phyloP scores from a whole-genome alignment of 2,888 invertebrate genomes.

The Pseudoips prasinana region DNA sequence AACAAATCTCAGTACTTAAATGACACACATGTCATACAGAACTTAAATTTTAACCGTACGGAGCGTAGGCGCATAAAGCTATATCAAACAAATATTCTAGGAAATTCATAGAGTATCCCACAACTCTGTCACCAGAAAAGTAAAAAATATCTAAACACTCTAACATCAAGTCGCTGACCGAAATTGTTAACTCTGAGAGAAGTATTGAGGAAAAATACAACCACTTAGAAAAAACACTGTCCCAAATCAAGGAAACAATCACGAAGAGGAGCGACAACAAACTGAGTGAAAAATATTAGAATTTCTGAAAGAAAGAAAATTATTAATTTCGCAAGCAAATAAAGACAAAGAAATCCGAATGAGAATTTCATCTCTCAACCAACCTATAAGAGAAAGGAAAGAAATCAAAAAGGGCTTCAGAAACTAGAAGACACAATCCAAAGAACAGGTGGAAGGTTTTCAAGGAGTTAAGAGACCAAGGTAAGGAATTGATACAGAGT shows the following conservation, averaged over 20 bases:
- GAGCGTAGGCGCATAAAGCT: conserved; percentile 4
- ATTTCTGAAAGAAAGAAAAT: conserved; percentile 13
- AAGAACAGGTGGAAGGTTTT: conserved; percentile 23
- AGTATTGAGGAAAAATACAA: conserved; percentile 10
- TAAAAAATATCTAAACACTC: conserved; percentile 4
- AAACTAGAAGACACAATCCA: conserved; percentile 15
- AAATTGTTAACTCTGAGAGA: conserved; percentile 6
- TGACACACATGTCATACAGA: conserved; percentile 7
- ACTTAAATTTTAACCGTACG: conserved; percentile 10
- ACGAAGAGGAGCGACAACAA: conserved; percentile 1
- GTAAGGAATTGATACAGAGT: conserved; percentile 21
- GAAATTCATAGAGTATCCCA: neutral
- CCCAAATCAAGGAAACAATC: conserved; percentile 4
- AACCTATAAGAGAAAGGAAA: conserved; percentile 13
- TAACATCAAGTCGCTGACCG: conserved; percentile 9
- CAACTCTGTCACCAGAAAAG: neutral
- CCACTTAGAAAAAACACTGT: conserved; percentile 5
- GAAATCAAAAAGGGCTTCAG: conserved; percentile 9
- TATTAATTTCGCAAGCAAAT: conserved; percentile 1
- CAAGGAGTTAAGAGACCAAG: conserved; percentile 17
- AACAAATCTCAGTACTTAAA: conserved; percentile 4
- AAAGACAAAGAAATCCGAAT: conserved; percentile 2
- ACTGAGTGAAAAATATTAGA: conserved; percentile 11
- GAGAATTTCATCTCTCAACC: conserved; percentile 8
- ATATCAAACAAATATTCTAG: neutral